Conservation (phyloP, 2,797 vertebrate species). For the Anguilla megastoma region DNA sequence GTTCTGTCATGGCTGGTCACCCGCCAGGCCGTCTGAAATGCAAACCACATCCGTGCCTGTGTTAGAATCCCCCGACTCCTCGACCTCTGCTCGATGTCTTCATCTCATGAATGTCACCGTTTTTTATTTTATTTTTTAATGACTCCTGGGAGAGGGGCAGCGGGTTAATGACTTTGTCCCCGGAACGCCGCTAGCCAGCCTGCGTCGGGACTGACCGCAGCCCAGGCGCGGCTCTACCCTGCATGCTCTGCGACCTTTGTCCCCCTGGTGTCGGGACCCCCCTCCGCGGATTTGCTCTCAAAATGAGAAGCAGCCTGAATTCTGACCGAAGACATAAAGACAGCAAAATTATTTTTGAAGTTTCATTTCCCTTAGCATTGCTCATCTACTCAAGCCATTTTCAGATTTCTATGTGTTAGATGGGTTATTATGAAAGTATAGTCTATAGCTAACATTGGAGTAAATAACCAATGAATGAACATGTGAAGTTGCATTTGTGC, state of each 20-base stretch:
- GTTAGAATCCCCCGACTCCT: neutral
- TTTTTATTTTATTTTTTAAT: neutral
- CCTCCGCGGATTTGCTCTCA: neutral
- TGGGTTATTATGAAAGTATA: neutral
- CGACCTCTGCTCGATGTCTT: neutral
- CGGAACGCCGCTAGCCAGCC: neutral
- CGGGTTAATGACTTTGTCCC: neutral
- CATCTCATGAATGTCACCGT: neutral
- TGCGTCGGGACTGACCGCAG: neutral
- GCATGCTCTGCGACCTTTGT: neutral
- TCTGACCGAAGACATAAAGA: neutral
- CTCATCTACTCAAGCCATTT: neutral
- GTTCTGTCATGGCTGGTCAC: neutral
- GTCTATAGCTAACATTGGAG: neutral
- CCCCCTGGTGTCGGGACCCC: neutral
- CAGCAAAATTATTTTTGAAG: neutral
- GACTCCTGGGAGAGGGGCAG: neutral
- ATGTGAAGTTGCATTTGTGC: neutral
- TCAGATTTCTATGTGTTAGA: neutral
- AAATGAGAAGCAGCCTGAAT: neutral
- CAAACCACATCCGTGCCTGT: neutral
- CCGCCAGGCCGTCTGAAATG: neutral
- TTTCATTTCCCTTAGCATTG: neutral
- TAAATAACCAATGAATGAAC: neutral
- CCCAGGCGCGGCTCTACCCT: neutral